A percentile compares a stretch with the other conserved stretches of the same genome.
These are phyloP conservation scores for Phortica variegata DNA, from an alignment of 1,140 invertebrate species.

Conservation along the genomic window DNA sequence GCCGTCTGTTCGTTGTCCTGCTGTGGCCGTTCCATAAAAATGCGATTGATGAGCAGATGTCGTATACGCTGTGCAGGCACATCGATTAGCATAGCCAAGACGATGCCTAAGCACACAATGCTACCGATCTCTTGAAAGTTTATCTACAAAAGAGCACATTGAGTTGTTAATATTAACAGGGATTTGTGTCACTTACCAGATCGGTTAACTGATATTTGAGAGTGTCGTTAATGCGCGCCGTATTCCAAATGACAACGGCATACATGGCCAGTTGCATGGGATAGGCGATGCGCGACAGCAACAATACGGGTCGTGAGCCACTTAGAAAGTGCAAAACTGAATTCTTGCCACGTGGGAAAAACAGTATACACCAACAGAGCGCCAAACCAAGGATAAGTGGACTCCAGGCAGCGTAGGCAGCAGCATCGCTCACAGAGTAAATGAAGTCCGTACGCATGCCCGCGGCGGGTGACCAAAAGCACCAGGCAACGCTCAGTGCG, in stretches of 20 bases:
- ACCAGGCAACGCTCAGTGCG: conserved; percentile 59
- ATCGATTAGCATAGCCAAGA: conserved; percentile 60
- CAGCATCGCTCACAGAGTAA: conserved; percentile 64
- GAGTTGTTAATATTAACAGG: neutral
- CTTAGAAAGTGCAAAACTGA: conserved; percentile 13
- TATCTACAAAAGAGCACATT: conserved; percentile 14
- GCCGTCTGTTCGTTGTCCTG: conserved; percentile 8
- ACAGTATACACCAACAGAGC: conserved; percentile 61
- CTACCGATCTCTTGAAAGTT: conserved; percentile 21
- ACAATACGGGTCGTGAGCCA: conserved; percentile 17
- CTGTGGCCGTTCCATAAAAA: conserved; percentile 24
- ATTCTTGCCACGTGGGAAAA: conserved; percentile 23
- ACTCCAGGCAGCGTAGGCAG: conserved; percentile 66
- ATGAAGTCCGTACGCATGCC: conserved; percentile 63
- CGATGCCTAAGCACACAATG: conserved; percentile 39
- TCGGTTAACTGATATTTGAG: conserved; percentile 28
- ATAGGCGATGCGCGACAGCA: conserved; percentile 33
- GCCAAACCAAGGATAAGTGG: conserved; percentile 65
- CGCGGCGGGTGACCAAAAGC: conserved; percentile 64
- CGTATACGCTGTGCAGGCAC: conserved; percentile 62
- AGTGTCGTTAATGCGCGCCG: conserved; percentile 29
- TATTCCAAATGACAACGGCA: conserved; percentile 34
- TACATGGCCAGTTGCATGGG: conserved; percentile 35
- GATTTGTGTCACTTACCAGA: conserved; percentile 24
- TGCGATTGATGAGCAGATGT: conserved; percentile 42